Conservation (phyloP, 2,113 vertebrate species). For the Ptilonorhynchus violaceus region DNA sequence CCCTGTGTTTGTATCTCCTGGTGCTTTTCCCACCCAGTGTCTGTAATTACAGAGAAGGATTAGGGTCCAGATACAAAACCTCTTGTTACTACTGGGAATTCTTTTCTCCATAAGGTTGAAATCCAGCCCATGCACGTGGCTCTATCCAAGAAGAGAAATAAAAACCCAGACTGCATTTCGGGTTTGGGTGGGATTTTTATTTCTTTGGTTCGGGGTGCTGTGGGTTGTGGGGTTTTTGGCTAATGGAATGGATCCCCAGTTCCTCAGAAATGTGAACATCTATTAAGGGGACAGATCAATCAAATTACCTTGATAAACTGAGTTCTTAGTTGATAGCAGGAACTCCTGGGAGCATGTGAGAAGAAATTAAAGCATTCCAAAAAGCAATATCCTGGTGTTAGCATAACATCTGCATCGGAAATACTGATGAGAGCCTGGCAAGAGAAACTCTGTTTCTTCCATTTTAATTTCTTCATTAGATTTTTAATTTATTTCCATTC, state of each 20-base stretch:
- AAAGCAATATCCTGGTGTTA: not conserved
- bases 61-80: not conserved
- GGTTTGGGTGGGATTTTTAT: not conserved
- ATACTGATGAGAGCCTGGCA: not conserved
- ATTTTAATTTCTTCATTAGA: not conserved
- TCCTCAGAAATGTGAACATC: not conserved
- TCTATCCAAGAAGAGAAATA: not conserved
- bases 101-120: not conserved
- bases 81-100: not conserved
- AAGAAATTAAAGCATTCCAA: not conserved
- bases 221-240: rapidly evolving
- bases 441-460: not conserved
- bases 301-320: not conserved
- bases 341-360: not conserved
- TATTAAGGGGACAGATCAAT: not conserved
- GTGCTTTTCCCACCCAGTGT: not conserved
- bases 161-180: not conserved
- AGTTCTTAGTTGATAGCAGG: not conserved
- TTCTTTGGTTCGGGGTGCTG: not conserved
- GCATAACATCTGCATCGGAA: not conserved
- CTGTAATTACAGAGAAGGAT: not conserved
- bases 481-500: not conserved
- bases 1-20: not conserved
- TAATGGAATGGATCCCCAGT: not conserved
- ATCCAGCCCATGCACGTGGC: not conserved